A percentile compares a stretch with the other conserved stretches of the same genome.
phyloP scores from a whole-genome alignment of 2,888 invertebrate species.

The Lochmaea crataegi region DNA sequence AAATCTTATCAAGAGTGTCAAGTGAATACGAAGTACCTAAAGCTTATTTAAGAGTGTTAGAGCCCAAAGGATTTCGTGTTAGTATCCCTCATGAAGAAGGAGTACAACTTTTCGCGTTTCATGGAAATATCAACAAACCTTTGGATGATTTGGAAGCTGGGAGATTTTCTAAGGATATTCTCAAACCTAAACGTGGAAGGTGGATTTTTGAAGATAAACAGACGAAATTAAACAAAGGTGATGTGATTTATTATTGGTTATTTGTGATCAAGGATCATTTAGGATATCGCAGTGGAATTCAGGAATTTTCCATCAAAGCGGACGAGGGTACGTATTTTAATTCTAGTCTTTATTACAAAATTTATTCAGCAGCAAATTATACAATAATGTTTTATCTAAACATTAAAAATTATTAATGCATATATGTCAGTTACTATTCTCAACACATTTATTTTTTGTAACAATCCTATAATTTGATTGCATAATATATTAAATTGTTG shows the following conservation, averaged over 20 bases:
- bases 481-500: no score
- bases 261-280: slow-evolving; percentile 70
- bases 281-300: slow-evolving; percentile 74
- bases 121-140: slow-evolving; percentile 79
- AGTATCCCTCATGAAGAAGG: slow-evolving; percentile 71
- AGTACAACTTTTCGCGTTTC: slow-evolving; percentile 79
- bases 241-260: slow-evolving; percentile 81
- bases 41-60: slow-evolving; percentile 70
- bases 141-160: slow-evolving; percentile 79
- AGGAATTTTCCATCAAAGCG: slow-evolving; percentile 17
- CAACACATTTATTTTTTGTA: no score
- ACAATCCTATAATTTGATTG: no score
- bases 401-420: no score
- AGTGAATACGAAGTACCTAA: slow-evolving; percentile 65
- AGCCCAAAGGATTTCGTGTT: slow-evolving; percentile 72
- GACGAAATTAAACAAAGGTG: slow-evolving; percentile 70
- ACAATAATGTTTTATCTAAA: no score
- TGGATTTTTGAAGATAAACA: slow-evolving; percentile 76
- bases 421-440: no score
- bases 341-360: no score
- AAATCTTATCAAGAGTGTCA: slow-evolving; percentile 20
- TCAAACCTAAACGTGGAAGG: slow-evolving; percentile 70
- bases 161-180: slow-evolving; percentile 72
- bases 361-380: no score
- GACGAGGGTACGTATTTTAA: not conserved